Conservation (phyloP, 2,797 vertebrate genomes). For the Lagocephalus sceleratus region DNA sequence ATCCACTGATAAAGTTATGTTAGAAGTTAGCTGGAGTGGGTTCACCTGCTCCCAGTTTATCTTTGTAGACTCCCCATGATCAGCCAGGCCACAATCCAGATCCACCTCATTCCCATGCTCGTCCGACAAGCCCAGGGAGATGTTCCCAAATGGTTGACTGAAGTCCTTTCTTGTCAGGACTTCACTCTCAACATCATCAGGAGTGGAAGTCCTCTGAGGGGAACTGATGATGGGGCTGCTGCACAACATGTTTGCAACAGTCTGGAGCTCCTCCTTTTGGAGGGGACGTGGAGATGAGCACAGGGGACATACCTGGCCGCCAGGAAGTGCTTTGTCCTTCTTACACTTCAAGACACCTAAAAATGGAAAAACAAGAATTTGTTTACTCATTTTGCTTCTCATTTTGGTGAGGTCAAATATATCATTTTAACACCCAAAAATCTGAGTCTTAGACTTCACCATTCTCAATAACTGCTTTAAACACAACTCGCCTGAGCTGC, state of each 20-base stretch:
- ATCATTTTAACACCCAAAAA: not conserved
- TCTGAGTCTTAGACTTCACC: not conserved
- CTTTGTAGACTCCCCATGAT: conserved; percentile 56
- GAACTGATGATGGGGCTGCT: conserved; percentile 76
- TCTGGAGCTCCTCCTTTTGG: conserved; percentile 72
- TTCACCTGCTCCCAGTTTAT: conserved; percentile 77
- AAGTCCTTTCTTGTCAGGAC: conserved; percentile 59
- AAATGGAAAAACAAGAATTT: not conserved
- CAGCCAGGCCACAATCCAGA: conserved; percentile 75
- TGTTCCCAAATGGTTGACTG: conserved; percentile 73
- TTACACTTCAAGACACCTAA: conserved; percentile 90
- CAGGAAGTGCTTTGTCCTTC: conserved; percentile 83
- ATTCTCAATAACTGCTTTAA: no score
- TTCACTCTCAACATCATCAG: conserved; percentile 52
- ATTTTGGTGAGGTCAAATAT: no score
- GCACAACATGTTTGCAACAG: conserved; percentile 73
- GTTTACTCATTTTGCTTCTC: no score
- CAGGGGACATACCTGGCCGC: conserved; percentile 82
- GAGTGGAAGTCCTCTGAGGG: conserved; percentile 47
- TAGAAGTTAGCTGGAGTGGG: conserved; percentile 71
- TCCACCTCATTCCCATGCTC: conserved; percentile 85
- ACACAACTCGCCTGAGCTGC: no score
- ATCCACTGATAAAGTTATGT: conserved; percentile 77
- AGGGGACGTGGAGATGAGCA: conserved; percentile 79
- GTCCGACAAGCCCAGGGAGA: conserved; percentile 84